phyloP scores from a whole-genome alignment of 2,888 invertebrate species.

The Xestia rhomboidea region DNA sequence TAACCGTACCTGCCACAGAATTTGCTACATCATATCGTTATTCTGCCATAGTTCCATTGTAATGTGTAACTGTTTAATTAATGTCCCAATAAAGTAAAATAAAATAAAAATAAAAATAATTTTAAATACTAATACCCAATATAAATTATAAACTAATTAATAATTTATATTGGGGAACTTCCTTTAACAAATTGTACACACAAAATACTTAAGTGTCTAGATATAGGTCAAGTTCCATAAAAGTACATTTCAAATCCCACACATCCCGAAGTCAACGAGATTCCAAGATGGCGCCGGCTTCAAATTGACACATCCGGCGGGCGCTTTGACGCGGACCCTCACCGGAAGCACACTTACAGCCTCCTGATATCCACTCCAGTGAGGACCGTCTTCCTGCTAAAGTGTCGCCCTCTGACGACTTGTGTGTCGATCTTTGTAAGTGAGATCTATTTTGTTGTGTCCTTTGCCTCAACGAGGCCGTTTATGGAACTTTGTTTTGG shows the following conservation, averaged over 20 bases:
- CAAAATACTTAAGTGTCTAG: conserved; percentile 3
- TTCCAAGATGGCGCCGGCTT: conserved; percentile 70
- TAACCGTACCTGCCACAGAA: neutral
- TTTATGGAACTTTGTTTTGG: conserved; percentile 32
- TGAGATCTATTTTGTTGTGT: conserved; percentile 58
- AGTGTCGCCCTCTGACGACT: conserved; percentile 64
- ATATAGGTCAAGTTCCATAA: conserved; percentile 68
- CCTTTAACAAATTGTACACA: neutral
- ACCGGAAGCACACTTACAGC: conserved; percentile 74
- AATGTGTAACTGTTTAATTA: no score
- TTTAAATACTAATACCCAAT: neutral
- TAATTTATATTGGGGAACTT: neutral
- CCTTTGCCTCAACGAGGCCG: conserved; percentile 38
- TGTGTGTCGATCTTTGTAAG: conserved; percentile 59
- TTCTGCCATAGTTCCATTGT: no score
- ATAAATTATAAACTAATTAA: neutral
- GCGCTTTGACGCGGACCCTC: conserved; percentile 72
- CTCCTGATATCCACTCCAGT: conserved; percentile 72
- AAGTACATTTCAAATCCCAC: conserved; percentile 69
- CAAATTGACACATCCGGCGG: conserved; percentile 77
- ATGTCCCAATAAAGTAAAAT: no score
- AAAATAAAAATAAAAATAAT: no score
- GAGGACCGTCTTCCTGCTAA: conserved; percentile 70
- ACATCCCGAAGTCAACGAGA: conserved; percentile 68
- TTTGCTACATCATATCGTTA: no score